Evolutionary conservation across 2,797 vertebrate genomes (phyloP).

Genomic region (Pyrocephalus nanus): DNA sequence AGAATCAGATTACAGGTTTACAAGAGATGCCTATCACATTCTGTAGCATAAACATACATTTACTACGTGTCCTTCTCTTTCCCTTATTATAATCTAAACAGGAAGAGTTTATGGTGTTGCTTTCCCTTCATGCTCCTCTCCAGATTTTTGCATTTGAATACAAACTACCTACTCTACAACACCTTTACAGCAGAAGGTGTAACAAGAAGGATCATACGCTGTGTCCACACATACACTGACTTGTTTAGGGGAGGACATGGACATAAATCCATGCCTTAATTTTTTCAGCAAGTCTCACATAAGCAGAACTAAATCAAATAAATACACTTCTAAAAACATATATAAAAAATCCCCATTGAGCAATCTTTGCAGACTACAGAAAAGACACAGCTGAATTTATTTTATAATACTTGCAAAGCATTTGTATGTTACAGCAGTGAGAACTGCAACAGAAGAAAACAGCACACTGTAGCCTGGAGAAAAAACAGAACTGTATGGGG

Average conservation of each 20-base stretch:
- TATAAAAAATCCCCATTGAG: neutral
- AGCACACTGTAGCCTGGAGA: neutral
- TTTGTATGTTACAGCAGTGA: neutral
- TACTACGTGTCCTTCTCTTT: neutral
- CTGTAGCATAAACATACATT: neutral
- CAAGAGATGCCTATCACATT: neutral
- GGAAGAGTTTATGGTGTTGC: neutral
- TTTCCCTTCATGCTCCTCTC: neutral
- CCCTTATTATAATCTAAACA: neutral
- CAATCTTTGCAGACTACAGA: neutral
- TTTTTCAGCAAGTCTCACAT: neutral
- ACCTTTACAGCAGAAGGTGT: neutral
- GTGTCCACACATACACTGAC: neutral
- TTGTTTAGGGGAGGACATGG: neutral
- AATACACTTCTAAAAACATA: accelerated
- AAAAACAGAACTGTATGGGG: neutral
- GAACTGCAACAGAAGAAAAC: neutral
- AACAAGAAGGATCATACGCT: neutral
- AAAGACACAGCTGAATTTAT: neutral
- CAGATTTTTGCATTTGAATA: neutral
- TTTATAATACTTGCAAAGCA: neutral
- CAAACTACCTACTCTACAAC: neutral
- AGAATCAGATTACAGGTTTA: neutral
- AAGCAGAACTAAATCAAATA: neutral
- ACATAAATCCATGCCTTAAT: neutral